phyloP scores from a whole-genome alignment of 2,888 invertebrate species.

The Eupithecia centaureata region DNA sequence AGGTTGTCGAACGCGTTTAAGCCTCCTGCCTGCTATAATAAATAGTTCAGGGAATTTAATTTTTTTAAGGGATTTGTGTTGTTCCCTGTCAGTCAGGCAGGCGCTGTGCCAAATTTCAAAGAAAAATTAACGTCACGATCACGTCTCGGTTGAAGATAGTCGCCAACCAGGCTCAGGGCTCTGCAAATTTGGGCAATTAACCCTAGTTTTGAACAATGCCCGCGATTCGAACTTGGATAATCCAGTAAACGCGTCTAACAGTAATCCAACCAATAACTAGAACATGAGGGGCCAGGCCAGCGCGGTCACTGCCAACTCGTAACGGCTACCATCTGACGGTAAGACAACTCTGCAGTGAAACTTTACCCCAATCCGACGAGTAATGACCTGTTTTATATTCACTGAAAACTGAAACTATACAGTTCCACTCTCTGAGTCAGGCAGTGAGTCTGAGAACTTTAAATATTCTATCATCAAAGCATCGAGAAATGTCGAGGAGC shows the following conservation, averaged over 20 bases:
- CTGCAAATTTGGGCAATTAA: background rate
- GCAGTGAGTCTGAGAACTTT: constrained; percentile 7
- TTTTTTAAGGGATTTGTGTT: too few species aligned
- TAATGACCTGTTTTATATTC: constrained; percentile 47
- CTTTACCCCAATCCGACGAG: constrained; percentile 30
- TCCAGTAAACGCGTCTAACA: constrained; percentile 15
- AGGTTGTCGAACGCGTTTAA: too few species aligned
- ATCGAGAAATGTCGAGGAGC: background rate
- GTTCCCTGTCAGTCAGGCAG: too few species aligned
- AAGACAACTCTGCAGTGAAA: constrained; percentile 42
- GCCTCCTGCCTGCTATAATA: too few species aligned
- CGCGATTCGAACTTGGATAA: background rate
- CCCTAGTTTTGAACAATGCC: background rate
- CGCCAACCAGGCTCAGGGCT: too few species aligned
- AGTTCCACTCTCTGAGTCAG: background rate
- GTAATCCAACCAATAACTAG: constrained; percentile 52
- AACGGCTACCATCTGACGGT: constrained; percentile 29
- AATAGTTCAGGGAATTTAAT: too few species aligned
- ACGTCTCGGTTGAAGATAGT: too few species aligned
- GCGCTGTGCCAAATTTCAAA: too few species aligned
- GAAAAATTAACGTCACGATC: too few species aligned
- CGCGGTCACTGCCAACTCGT: constrained; percentile 46
- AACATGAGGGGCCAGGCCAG: constrained; percentile 39
- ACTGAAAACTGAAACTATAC: constrained; percentile 31
- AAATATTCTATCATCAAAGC: background rate